Evolutionary conservation across 1,140 invertebrate species (phyloP).

Genomic region (Nymphalis io): DNA sequence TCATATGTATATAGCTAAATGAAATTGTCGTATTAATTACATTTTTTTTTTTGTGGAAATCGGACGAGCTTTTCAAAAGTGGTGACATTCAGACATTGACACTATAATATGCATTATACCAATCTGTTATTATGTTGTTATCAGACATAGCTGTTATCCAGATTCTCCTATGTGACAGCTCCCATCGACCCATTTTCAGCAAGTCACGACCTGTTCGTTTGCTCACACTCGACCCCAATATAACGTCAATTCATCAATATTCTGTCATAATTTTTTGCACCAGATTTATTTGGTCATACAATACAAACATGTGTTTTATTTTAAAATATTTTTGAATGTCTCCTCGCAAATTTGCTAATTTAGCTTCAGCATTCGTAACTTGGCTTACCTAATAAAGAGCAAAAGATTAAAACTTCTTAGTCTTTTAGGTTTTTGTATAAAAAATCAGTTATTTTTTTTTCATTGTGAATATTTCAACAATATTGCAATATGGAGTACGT

Average conservation of each 20-base stretch:
- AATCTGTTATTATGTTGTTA: background rate
- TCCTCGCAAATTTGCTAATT: background rate
- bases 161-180: conserved; percentile 28
- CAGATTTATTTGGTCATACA: conserved; percentile 22
- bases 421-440: background rate
- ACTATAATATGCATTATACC: too few relatives aligned
- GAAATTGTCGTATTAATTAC: too few relatives aligned
- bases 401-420: too few relatives aligned
- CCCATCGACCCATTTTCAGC: conserved; percentile 28
- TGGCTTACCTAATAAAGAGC: background rate
- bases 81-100: too few relatives aligned
- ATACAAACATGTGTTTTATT: conserved; percentile 8
- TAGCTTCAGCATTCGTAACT: background rate
- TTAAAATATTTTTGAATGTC: background rate
- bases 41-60: too few relatives aligned
- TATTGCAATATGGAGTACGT: conserved; percentile 6
- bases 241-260: conserved; percentile 36
- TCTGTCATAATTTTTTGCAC: conserved; percentile 30
- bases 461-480: background rate
- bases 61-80: too few relatives aligned
- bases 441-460: background rate
- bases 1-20: too few relatives aligned
- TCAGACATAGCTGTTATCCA: conserved; percentile 21
- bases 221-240: conserved; percentile 34
- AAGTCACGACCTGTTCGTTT: conserved; percentile 35